These are phyloP conservation scores for Maccullochella peelii DNA, from an alignment of 2,113 vertebrate genomes.

Conservation along the genomic window DNA sequence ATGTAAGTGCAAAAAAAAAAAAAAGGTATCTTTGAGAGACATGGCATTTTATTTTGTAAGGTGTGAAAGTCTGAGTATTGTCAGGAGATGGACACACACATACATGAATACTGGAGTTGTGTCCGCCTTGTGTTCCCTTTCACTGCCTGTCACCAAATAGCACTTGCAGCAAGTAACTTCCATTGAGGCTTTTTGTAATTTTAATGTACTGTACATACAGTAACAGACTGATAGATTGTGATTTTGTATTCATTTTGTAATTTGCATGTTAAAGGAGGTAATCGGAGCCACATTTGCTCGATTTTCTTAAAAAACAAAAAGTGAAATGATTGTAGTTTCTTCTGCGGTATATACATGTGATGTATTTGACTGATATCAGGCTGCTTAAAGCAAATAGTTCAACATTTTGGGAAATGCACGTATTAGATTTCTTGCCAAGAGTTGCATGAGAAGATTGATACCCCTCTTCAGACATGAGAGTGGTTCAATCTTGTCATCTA, in stretches of 20 bases:
- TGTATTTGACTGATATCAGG: not conserved
- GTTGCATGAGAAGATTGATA: not conserved
- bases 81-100: slow-evolving; percentile 30
- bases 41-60: slow-evolving; percentile 17
- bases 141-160: slow-evolving; percentile 49
- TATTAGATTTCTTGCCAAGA: not conserved
- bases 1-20: slow-evolving; percentile 51
- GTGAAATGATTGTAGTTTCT: slow-evolving; percentile 28
- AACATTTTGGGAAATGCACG: slow-evolving; percentile 12
- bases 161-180: slow-evolving; percentile 24
- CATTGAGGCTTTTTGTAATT: slow-evolving; percentile 40
- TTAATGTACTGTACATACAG: slow-evolving; percentile 48
- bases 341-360: not conserved
- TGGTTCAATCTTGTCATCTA: not conserved
- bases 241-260: slow-evolving; percentile 43
- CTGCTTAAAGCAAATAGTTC: not conserved
- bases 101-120: slow-evolving; percentile 52
- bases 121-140: slow-evolving; percentile 40
- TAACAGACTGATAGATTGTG: slow-evolving; percentile 38
- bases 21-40: slow-evolving; percentile 14
- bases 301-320: slow-evolving; percentile 17
- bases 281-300: slow-evolving; percentile 41
- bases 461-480: not conserved
- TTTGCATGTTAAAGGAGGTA: slow-evolving; percentile 41
- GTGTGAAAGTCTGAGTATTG: slow-evolving; percentile 60